Evolutionary conservation across 2,888 invertebrate species (phyloP).

Genomic region (Julus scanicus): DNA sequence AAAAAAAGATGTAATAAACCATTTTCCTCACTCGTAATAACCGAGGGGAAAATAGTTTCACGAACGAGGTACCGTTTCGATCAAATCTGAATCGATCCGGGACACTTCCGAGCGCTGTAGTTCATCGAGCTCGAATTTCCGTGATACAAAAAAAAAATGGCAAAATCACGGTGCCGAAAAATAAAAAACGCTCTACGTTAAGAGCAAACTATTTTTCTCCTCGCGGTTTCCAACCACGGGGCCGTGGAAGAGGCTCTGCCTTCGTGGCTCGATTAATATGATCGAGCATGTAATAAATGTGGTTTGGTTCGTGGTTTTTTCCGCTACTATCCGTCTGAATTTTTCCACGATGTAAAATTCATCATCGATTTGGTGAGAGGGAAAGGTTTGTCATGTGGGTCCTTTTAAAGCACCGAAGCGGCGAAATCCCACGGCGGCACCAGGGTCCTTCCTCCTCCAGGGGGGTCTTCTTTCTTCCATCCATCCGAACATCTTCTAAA

Average conservation of each 20-base stretch:
- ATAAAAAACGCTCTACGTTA: too few relatives aligned
- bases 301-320: neutral
- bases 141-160: too few relatives aligned
- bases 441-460: neutral
- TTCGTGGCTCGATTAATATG: neutral
- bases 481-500: neutral
- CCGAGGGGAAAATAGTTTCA: too few relatives aligned
- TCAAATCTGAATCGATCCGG: too few relatives aligned
- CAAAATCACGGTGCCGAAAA: too few relatives aligned
- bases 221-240: too few relatives aligned
- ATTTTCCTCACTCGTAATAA: too few relatives aligned
- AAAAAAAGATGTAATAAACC: too few relatives aligned
- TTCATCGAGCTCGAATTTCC: too few relatives aligned
- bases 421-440: neutral
- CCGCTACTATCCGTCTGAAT: neutral
- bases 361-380: neutral
- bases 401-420: conserved; percentile 36
- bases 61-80: too few relatives aligned
- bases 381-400: conserved; percentile 26
- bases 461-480: neutral
- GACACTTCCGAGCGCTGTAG: too few relatives aligned
- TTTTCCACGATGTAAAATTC: neutral
- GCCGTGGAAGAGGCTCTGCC: neutral
- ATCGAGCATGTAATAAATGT: neutral
- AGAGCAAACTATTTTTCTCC: too few relatives aligned